Conservation (phyloP, 2,888 invertebrate genomes). For the Ariolimax columbianus region DNA sequence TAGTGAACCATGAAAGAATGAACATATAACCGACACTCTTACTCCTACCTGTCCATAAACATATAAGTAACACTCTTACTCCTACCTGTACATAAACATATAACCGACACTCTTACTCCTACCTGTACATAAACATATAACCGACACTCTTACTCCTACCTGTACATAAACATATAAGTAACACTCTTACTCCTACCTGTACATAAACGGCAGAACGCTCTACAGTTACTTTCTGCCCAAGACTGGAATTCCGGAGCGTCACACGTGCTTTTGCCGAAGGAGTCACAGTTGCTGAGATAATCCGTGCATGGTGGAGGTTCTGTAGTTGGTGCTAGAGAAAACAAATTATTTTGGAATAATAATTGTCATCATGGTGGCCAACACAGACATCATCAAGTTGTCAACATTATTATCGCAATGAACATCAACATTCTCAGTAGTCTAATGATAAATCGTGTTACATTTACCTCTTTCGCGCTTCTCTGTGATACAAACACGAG, state of each 20-base stretch:
- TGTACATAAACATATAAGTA: too few relatives aligned
- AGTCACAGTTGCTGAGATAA: conserved; percentile 58
- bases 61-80: too few relatives aligned
- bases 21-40: too few relatives aligned
- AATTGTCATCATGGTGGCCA: not conserved
- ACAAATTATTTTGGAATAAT: not conserved
- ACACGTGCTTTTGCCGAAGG: conserved; percentile 59
- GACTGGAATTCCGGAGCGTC: conserved; percentile 55
- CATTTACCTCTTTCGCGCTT: too few relatives aligned
- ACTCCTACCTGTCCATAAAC: too few relatives aligned
- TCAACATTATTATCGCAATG: not conserved
- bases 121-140: too few relatives aligned
- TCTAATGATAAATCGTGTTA: not conserved
- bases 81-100: too few relatives aligned
- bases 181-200: conserved; percentile 47
- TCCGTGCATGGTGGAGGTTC: conserved; percentile 62
- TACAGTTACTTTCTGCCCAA: conserved; percentile 64
- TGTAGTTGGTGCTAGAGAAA: conserved; percentile 59
- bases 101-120: too few relatives aligned
- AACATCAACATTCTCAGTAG: not conserved
- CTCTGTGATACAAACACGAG: too few relatives aligned
- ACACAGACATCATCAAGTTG: not conserved
- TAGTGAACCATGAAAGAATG: too few relatives aligned
- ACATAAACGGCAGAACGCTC: conserved; percentile 62
- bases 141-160: too few relatives aligned